These are phyloP conservation scores for Smithornis capensis DNA, from an alignment of 2,113 vertebrate genomes.

Conservation along the genomic window DNA sequence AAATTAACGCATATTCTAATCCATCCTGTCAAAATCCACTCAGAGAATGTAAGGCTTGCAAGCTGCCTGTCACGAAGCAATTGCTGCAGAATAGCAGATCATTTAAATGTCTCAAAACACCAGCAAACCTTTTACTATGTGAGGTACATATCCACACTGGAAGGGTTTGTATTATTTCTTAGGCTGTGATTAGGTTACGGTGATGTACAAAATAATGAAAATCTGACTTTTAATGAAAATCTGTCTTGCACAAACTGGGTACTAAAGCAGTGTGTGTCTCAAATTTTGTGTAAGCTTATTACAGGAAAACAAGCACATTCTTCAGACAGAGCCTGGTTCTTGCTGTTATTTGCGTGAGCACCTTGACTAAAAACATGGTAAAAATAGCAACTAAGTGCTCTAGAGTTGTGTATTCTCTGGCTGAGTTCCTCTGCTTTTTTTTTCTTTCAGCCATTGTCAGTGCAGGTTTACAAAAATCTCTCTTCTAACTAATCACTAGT, in stretches of 20 bases:
- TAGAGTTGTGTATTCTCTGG: background rate
- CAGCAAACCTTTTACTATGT: background rate
- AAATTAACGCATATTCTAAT: background rate
- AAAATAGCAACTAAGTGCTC: constrained; percentile 26
- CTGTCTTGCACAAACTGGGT: background rate
- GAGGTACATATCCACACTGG: background rate
- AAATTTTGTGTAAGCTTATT: background rate
- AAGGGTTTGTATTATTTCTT: background rate
- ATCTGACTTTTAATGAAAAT: background rate
- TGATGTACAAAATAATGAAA: background rate
- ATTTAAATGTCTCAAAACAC: background rate
- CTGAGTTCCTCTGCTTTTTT: background rate
- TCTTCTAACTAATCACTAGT: background rate
- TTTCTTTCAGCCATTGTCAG: background rate
- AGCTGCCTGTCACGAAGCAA: background rate
- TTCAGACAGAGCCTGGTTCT: background rate
- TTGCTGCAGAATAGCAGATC: background rate
- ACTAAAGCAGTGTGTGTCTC: background rate
- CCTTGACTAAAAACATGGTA: constrained; percentile 6
- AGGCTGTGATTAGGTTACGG: background rate
- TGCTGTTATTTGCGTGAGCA: background rate
- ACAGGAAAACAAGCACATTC: background rate
- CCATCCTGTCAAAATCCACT: background rate
- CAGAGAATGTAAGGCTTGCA: background rate
- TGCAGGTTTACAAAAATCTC: background rate